Base-by-base conservation (phyloP, 2,888 invertebrate species). In the Dioctria linearis region DNA sequence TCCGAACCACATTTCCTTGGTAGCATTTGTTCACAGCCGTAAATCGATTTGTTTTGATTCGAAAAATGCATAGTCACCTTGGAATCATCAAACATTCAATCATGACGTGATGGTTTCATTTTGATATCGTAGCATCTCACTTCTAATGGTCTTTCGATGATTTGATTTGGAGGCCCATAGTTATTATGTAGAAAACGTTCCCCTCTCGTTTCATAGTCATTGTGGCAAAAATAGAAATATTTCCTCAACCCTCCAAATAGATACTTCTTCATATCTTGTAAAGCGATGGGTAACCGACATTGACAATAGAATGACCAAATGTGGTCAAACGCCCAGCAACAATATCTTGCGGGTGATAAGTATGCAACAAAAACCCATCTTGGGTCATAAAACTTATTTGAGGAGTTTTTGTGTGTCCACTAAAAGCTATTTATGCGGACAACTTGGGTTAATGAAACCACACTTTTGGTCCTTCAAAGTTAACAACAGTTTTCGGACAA, bases 81-180 rank as follows among this genome's bases (percentile, higher is more conserved):
- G 79, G 80, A 82, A 83, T 82, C 83, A 83, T 83, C 82, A 83
- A 83, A 82, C 79, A 82, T 83, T 83, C 80, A 71, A 82, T 80
- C 80, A 83, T 83, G 83, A 83, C 82, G 66, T 80, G 83, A 80
- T 83, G 69, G 42, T 83, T 83, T 82, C 80, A 78, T 80, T 65
- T 79, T 54, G 43, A 43, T 57, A 78, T 54, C 51, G 46, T 63
- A 63, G 76, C 63, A 79, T 63, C 80, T 82, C 79, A 82, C 75
- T 80, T 66, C 73, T 79, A 78, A 75, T 78, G 80, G 82, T 80
- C 69, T 82, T 82, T 78, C 65, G 76, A 78, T 73, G 69, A 80
- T 79, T 61, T 49, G 79, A 67, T 79, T 69, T 69, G 79, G 71
- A 71, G 57, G 71, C 79, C 67, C 63, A 63, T 25, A 25, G 37